Evolutionary conservation across 2,797 vertebrate species (phyloP).

Genomic region (Sebastes steindachneri): DNA sequence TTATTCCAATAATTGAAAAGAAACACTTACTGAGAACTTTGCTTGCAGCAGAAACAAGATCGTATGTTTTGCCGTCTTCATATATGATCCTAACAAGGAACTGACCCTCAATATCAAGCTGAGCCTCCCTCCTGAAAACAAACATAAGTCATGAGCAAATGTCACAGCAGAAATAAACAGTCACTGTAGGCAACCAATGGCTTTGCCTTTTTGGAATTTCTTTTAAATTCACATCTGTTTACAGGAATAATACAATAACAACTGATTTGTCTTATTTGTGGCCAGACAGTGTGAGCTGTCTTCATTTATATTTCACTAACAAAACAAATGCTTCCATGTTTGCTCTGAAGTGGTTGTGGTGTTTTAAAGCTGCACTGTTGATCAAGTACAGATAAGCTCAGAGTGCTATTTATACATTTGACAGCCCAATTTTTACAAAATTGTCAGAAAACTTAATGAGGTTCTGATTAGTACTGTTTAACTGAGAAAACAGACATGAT

Average conservation of each 20-base stretch:
- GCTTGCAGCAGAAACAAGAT: constrained; percentile 96
- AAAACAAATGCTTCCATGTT: constrained; percentile 2
- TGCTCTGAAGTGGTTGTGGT: not conserved
- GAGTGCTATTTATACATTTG: constrained; percentile 38
- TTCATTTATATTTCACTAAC: not conserved
- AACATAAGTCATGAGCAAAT: constrained; percentile 38
- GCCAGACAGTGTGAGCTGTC: not conserved
- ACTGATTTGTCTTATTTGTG: not conserved
- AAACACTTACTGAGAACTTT: constrained; percentile 96
- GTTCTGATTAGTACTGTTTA: constrained; percentile 55
- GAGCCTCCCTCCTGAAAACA: constrained; percentile 92
- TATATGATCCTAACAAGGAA: constrained; percentile 99
- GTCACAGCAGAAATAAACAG: constrained; percentile 22
- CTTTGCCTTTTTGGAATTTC: not conserved
- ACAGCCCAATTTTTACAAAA: constrained; percentile 28
- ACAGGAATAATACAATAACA: not conserved
- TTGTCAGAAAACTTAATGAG: constrained; percentile 43
- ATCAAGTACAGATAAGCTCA: not conserved
- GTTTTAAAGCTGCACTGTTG: not conserved
- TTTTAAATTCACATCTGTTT: constrained; percentile 4
- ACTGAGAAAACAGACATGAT: constrained; percentile 70
- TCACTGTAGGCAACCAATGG: not conserved
- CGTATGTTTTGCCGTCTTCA: constrained; percentile 97
- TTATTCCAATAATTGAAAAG: not conserved
- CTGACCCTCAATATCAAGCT: constrained; percentile 97